Conservation (phyloP, 2,113 vertebrate species). For the Notechis scutatus region DNA sequence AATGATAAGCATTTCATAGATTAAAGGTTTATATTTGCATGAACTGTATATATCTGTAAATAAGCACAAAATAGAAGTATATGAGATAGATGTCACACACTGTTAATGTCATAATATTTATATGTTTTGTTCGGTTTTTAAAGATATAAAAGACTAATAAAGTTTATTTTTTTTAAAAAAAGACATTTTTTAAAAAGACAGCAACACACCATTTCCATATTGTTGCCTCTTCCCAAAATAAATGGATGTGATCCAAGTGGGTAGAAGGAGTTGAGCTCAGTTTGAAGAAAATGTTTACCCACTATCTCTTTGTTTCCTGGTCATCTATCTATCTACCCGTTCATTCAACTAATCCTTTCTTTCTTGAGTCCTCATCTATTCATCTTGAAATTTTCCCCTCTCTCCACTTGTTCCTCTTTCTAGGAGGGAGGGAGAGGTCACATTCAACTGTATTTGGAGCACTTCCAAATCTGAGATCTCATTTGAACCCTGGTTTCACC, state of each 20-base stretch:
- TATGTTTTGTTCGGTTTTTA: too few relatives aligned
- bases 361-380: not conserved
- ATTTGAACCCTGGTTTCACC: not conserved
- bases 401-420: not conserved
- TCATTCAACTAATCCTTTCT: not conserved
- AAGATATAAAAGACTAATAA: too few relatives aligned
- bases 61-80: too few relatives aligned
- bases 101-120: too few relatives aligned
- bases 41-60: too few relatives aligned
- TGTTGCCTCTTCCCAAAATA: not conserved
- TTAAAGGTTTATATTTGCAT: too few relatives aligned
- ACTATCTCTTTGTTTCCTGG: not conserved
- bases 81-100: too few relatives aligned
- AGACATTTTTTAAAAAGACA: too few relatives aligned
- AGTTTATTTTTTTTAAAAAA: too few relatives aligned
- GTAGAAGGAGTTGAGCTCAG: not conserved
- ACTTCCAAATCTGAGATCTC: not conserved
- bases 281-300: not conserved
- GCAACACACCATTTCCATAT: too few relatives aligned
- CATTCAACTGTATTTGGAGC: not conserved
- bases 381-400: not conserved
- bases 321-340: not conserved
- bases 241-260: not conserved
- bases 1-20: too few relatives aligned
- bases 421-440: not conserved